A percentile compares a stretch with the other conserved stretches of the same genome.
These are phyloP conservation scores for Buathra laborator DNA, from an alignment of 2,888 invertebrate species.

Conservation along the genomic window DNA sequence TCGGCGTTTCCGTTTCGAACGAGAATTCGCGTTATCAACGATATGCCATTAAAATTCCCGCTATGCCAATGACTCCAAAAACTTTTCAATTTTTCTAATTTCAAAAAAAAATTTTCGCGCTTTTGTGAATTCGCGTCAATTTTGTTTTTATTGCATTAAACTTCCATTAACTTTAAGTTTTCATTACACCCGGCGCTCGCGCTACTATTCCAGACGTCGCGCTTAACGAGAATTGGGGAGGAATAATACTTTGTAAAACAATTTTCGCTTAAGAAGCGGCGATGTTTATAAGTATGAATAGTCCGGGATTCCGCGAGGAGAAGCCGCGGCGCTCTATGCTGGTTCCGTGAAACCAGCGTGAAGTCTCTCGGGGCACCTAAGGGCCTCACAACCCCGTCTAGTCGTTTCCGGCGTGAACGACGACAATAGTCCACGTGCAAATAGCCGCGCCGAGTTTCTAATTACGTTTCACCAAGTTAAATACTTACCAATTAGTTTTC, in stretches of 20 bases:
- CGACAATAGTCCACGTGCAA: slow-evolving; percentile 71
- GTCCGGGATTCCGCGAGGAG: slow-evolving; percentile 27
- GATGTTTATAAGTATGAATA: slow-evolving; percentile 21
- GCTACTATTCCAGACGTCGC: slow-evolving; percentile 20
- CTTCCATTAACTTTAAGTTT: slow-evolving; percentile 15
- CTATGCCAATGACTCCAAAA: too few species aligned
- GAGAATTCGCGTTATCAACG: slow-evolving; percentile 7
- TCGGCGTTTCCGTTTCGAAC: slow-evolving; percentile 22
- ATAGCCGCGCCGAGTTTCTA: slow-evolving; percentile 73
- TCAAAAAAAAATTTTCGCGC: too few species aligned
- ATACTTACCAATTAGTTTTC: slow-evolving; percentile 76
- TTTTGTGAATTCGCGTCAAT: not conserved
- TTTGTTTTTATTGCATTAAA: slow-evolving; percentile 8
- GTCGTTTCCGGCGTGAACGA: slow-evolving; percentile 51
- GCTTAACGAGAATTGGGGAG: slow-evolving; percentile 1
- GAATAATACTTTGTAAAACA: slow-evolving; percentile 33
- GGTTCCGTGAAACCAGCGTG: slow-evolving; percentile 47
- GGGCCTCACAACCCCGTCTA: slow-evolving; percentile 53
- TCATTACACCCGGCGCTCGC: slow-evolving; percentile 10
- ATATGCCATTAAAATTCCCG: too few species aligned
- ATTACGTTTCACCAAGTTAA: slow-evolving; percentile 77
- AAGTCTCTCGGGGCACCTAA: slow-evolving; percentile 45
- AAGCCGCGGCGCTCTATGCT: slow-evolving; percentile 6
- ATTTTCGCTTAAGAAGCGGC: slow-evolving; percentile 25
- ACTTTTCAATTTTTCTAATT: too few species aligned